A percentile compares a stretch with the other conserved stretches of the same genome.
Evolutionary conservation across 2,797 vertebrate genomes (phyloP).

Genomic region (Trachops cirrhosus): DNA sequence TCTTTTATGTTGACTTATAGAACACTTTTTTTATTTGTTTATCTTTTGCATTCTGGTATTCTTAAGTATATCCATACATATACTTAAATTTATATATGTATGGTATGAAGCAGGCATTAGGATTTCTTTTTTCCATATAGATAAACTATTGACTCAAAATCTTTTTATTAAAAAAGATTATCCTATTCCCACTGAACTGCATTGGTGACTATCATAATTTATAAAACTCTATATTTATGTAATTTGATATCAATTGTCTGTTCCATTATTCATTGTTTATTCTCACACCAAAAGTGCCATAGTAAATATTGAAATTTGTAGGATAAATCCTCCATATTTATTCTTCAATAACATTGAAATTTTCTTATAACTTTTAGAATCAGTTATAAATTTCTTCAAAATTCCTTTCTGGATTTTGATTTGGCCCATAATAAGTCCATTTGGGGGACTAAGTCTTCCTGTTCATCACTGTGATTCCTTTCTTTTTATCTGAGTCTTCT

Average conservation of each 20-base stretch:
- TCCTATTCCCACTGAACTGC: not conserved
- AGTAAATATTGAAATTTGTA: not conserved
- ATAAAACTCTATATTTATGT: not conserved
- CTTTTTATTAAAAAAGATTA: not conserved
- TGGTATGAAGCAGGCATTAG: not conserved
- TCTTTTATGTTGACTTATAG: not conserved
- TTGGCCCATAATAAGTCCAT: not conserved
- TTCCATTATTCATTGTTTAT: not conserved
- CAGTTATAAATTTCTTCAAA: not conserved
- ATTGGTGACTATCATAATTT: not conserved
- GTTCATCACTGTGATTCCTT: not conserved
- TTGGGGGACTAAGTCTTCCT: not conserved
- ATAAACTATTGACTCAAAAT: not conserved
- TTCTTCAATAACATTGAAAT: not conserved
- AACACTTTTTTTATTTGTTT: not conserved
- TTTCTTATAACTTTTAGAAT: not conserved
- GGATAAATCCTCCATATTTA: not conserved
- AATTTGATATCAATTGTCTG: not conserved
- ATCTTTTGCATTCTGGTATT: not conserved
- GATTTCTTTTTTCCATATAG: not conserved
- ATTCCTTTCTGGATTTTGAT: not conserved
- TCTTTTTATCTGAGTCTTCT: not conserved
- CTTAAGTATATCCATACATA: no score
- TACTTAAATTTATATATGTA: not conserved
- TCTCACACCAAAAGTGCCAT: not conserved